Conservation (phyloP, 1,140 invertebrate genomes). For the Listronotus oregonensis region DNA sequence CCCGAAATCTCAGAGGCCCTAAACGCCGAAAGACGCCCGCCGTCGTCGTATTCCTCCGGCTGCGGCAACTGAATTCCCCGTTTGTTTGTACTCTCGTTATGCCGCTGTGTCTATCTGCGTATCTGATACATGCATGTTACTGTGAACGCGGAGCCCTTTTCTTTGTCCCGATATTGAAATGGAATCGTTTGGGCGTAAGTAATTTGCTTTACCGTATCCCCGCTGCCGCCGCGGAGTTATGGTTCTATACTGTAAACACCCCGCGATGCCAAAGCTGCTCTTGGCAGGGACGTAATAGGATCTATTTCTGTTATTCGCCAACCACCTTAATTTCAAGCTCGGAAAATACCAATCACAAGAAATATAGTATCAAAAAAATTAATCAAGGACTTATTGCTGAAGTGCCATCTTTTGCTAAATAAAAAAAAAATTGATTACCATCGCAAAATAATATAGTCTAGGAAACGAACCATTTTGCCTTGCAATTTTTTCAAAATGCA, state of each 20-base stretch:
- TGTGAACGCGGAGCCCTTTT: slow-evolving; percentile 48
- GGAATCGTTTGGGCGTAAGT: slow-evolving; percentile 60
- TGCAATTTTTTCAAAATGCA: too few species aligned
- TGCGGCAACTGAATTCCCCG: slow-evolving; percentile 7
- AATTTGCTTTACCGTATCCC: slow-evolving; percentile 56
- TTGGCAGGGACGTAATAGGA: not conserved
- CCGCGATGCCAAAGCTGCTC: slow-evolving; percentile 27
- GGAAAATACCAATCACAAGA: too few species aligned
- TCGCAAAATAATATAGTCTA: too few species aligned
- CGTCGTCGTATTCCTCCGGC: not conserved
- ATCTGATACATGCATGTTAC: slow-evolving; percentile 49
- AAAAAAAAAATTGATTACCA: too few species aligned
- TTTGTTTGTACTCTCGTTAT: slow-evolving; percentile 33
- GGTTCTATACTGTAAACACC: slow-evolving; percentile 36
- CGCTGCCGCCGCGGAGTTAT: slow-evolving; percentile 34
- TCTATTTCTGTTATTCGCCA: not conserved
- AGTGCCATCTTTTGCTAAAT: too few species aligned
- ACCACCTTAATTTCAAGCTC: too few species aligned
- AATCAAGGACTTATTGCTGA: too few species aligned
- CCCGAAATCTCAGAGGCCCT: slow-evolving; percentile 8
- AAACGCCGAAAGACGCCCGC: slow-evolving; percentile 7
- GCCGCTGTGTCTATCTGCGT: slow-evolving; percentile 37
- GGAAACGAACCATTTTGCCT: too few species aligned
- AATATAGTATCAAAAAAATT: too few species aligned
- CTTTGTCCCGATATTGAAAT: slow-evolving; percentile 59